Base-by-base conservation (phyloP, 2,113 vertebrate species). In the Potamarius usumacintae region DNA sequence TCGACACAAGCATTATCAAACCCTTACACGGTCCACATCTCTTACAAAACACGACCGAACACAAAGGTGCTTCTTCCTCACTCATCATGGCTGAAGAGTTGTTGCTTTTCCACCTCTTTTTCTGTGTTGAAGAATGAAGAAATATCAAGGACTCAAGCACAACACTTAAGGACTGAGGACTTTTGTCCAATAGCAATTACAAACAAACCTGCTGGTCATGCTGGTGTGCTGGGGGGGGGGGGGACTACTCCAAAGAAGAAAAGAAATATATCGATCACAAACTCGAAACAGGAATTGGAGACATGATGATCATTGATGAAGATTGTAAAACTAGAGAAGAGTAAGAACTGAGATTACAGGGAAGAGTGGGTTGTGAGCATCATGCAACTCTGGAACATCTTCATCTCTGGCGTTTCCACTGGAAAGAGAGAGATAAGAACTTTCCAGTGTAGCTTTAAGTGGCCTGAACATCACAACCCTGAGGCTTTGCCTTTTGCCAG, bases 41-140 rank as follows among this genome's bases (percentile, higher is more conserved):
- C 34, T 42, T 42, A 42, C 34, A 78, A 89, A 67, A 63, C 88
- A 25, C 89, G 87, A 91, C 34, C 34, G 69, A 87, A 89, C 85
- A 86, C 71, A 82, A 67, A 7, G 17, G 52, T 34, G n/a, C 53
- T 27, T 80, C 30, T 62, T 5, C 55, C 15, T 57, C 55, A 11
- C 55, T 12, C 63, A 65, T 22, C 42, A 52, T 14, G 62, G 79
- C 57, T 52, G 52, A 74, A 86, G 85, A 84, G 48, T 89, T 77
- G 48, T 57, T 80, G 67, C 81, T 53, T 87, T 88, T 87, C 84
- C 81, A 85, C 48, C 60, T 84, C 85, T 82, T 20, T 20, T 48
- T 2, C 30, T 2, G 30, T 4, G 71, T 74, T 74, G 20, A 34
- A 48, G 0, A 2, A 74, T 72, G 7, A 42, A 71, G 0, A 18